Conservation (phyloP, 2,113 vertebrate species). For the Alethe castanea region DNA sequence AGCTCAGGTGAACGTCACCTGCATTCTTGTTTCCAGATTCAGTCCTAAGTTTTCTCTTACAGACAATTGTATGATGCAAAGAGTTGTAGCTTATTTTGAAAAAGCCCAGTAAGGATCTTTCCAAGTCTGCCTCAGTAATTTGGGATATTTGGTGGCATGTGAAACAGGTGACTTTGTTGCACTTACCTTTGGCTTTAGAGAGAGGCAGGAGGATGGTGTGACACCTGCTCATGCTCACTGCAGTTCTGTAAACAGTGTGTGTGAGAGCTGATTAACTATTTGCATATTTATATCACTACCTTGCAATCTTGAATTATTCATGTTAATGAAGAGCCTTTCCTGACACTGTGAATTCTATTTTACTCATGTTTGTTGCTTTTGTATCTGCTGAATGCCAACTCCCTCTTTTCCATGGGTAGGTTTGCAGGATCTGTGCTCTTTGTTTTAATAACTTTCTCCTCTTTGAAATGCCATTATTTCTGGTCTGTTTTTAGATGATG, state of each 20-base stretch:
- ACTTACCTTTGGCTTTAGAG: not conserved
- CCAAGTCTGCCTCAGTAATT: not conserved
- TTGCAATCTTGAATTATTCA: not conserved
- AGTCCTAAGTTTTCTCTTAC: not conserved
- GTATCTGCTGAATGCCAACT: not conserved
- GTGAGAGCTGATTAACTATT: not conserved
- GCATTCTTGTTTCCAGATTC: not conserved
- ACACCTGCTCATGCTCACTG: not conserved
- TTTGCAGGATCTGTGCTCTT: not conserved
- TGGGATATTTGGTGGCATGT: not conserved
- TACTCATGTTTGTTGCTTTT: not conserved
- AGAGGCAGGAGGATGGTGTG: not conserved
- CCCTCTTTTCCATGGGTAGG: not conserved
- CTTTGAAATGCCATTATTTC: constrained; percentile 2
- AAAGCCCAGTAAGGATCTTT: not conserved
- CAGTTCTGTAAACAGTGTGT: not conserved
- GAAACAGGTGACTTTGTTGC: not conserved
- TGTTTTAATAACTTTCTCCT: not conserved
- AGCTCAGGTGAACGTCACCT: not conserved
- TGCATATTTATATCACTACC: not conserved
- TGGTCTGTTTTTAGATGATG: not conserved
- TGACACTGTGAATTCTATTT: not conserved
- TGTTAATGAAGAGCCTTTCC: not conserved
- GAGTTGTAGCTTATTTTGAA: not conserved
- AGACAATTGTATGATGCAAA: not conserved